A percentile compares a stretch with the other conserved stretches of the same genome.
Conservation (phyloP, 2,797 vertebrate species). For the Peromyscus aztecus region DNA sequence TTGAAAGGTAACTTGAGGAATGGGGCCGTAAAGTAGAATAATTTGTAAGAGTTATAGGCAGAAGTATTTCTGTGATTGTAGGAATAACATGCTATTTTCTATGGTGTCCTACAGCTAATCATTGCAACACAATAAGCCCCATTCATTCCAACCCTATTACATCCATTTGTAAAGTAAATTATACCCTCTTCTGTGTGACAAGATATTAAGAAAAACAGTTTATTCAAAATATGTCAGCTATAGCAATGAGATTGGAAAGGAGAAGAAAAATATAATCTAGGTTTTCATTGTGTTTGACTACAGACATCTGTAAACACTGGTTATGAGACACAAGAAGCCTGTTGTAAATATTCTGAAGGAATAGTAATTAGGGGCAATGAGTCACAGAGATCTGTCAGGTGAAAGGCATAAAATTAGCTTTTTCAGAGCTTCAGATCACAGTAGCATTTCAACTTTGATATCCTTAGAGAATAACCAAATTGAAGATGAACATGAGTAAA, state of each 20-base stretch:
- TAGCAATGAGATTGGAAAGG: neutral
- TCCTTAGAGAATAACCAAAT: neutral
- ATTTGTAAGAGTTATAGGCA: neutral
- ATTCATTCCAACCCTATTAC: conserved; percentile 1
- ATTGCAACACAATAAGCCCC: neutral
- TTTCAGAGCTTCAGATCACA: neutral
- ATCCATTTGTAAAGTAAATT: conserved; percentile 35
- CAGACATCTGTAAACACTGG: conserved; percentile 22
- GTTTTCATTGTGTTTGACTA: conserved; percentile 61
- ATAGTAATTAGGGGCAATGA: conserved; percentile 38
- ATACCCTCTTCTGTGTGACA: neutral
- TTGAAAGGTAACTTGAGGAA: neutral
- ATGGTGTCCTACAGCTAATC: neutral
- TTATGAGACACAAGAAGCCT: conserved; percentile 28
- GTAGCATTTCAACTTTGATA: conserved; percentile 37
- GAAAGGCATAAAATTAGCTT: conserved; percentile 1
- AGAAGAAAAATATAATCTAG: neutral
- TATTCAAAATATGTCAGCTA: conserved; percentile 56
- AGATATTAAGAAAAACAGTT: conserved; percentile 9
- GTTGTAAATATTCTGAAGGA: conserved; percentile 60
- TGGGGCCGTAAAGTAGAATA: neutral
- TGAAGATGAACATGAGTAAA: conserved; percentile 48
- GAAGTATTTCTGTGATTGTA: neutral
- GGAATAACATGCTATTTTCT: neutral
- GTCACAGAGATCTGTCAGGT: neutral